Conservation (phyloP, 2,888 invertebrate genomes). For the Tenthredo notha region DNA sequence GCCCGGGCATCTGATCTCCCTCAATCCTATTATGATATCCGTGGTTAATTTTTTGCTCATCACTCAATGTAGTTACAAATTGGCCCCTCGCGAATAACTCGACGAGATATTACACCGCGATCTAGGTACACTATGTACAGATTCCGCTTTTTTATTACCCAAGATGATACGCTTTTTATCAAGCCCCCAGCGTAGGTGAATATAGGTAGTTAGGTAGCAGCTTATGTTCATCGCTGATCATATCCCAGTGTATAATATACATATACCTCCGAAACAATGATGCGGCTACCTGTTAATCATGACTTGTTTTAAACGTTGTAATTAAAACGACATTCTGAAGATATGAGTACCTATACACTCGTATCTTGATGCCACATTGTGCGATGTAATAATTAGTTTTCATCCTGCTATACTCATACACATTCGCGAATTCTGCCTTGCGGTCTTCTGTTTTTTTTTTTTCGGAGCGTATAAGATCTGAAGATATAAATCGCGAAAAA, state of each 20-base stretch:
- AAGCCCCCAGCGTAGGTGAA: not conserved
- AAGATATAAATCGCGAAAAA: no score
- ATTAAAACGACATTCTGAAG: not conserved
- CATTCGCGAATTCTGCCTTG: no score
- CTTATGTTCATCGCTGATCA: not conserved
- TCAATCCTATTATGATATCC: not conserved
- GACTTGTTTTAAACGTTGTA: not conserved
- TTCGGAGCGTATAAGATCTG: no score
- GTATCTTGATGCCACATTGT: not conserved
- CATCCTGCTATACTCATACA: no score
- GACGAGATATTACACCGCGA: not conserved
- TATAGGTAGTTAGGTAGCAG: not conserved
- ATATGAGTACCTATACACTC: not conserved
- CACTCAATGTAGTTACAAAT: conserved; percentile 2
- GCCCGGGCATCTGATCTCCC: no score
- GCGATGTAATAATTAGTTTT: no score
- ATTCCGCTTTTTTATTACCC: not conserved
- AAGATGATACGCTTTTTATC: conserved; percentile 7
- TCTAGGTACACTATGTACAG: not conserved
- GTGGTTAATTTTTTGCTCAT: not conserved
- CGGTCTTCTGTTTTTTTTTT: no score
- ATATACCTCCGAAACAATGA: not conserved
- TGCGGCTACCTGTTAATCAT: not conserved
- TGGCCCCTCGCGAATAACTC: not conserved
- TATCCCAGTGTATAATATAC: not conserved